These are phyloP conservation scores for Himantopus leucocephalus DNA, from an alignment of 2,113 vertebrate genomes.

Conservation along the genomic window DNA sequence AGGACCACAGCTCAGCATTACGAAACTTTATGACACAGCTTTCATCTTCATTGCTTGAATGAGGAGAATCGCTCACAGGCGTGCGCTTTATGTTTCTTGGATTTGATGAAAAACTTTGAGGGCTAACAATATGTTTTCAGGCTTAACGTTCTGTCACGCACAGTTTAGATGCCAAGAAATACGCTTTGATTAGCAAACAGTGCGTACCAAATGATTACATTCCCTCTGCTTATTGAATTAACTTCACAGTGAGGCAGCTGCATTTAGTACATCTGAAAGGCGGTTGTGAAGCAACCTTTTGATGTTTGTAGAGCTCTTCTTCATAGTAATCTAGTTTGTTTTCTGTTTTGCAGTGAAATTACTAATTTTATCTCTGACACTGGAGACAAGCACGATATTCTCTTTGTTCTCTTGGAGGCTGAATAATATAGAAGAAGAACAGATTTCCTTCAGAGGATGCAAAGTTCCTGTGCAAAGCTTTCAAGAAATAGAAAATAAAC, in stretches of 20 bases:
- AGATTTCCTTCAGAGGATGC: background rate
- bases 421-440: constrained; percentile 27
- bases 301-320: background rate
- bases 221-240: constrained; percentile 30
- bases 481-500: background rate
- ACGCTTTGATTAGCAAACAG: constrained; percentile 9
- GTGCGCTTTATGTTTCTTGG: background rate
- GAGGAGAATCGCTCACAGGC: background rate
- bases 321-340: constrained; percentile 3
- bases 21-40: background rate
- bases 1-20: background rate
- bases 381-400: background rate
- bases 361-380: constrained; percentile 41
- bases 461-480: constrained; percentile 38
- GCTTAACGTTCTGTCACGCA: background rate
- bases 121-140: background rate
- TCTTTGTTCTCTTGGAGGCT: constrained; percentile 21
- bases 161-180: background rate
- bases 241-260: constrained; percentile 12
- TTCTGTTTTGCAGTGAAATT: constrained; percentile 48
- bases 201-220: background rate
- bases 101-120: constrained; percentile 21
- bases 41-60: background rate
- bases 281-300: background rate
- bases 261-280: background rate